Conservation (phyloP, 1,140 invertebrate species). For the Nilaparvata lugens region DNA sequence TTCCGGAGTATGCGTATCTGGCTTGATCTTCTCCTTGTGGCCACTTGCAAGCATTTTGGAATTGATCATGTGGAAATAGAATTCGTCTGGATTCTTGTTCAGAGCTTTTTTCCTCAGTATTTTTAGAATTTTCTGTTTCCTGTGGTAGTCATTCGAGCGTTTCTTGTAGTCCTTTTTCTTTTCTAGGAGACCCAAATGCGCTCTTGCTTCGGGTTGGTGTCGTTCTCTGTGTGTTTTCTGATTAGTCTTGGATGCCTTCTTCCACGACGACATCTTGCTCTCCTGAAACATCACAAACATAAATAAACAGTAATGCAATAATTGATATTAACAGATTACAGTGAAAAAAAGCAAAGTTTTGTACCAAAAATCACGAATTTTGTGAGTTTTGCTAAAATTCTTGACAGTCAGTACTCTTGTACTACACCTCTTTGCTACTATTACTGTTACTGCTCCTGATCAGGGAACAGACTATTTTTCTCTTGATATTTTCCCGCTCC, state of each 20-base stretch:
- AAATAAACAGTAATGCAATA: too few species aligned
- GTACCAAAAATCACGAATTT: too few species aligned
- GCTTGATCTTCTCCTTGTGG: constrained; percentile 25
- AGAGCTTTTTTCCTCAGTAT: constrained; percentile 73
- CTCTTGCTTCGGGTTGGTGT: constrained; percentile 68
- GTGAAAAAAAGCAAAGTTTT: too few species aligned
- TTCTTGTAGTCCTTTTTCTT: constrained; percentile 94
- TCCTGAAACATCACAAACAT: constrained; percentile 9
- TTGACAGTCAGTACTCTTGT: too few species aligned
- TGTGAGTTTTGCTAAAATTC: too few species aligned
- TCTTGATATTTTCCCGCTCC: too few species aligned
- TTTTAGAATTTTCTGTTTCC: constrained; percentile 75
- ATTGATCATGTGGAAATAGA: constrained; percentile 97
- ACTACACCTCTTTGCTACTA: too few species aligned
- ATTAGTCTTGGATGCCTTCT: constrained; percentile 74
- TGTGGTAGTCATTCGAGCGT: constrained; percentile 71
- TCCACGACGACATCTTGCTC: constrained; percentile 75
- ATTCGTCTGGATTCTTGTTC: constrained; percentile 96
- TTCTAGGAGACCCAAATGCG: constrained; percentile 83
- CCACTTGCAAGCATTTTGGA: constrained; percentile 64
- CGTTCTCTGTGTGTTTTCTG: constrained; percentile 81
- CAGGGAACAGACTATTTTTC: too few species aligned
- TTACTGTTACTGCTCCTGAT: too few species aligned
- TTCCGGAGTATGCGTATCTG: constrained; percentile 63
- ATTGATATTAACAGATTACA: too few species aligned